These are phyloP conservation scores for Epicauta chinensis DNA, from an alignment of 1,140 invertebrate species.

Conservation along the genomic window DNA sequence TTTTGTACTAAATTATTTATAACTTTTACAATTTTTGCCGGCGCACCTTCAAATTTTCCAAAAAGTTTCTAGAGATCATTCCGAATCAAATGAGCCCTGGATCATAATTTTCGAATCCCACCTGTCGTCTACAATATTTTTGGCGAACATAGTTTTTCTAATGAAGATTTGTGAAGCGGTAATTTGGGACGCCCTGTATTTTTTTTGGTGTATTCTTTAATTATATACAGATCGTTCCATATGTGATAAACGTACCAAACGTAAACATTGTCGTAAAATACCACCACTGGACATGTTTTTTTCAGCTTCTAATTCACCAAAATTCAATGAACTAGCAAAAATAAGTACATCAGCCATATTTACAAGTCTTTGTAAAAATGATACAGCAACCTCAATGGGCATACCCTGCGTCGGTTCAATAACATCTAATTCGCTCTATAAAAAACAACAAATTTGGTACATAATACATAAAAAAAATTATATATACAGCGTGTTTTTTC, in stretches of 20 bases:
- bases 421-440: conserved; percentile 94
- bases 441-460: conserved; percentile 6
- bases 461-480: neutral
- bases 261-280: conserved; percentile 91
- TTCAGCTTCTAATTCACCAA: conserved; percentile 95
- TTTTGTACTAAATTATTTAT: too few species aligned
- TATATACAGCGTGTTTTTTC: too few species aligned
- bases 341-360: conserved; percentile 98
- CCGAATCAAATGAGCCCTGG: too few species aligned
- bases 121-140: too few species aligned
- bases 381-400: conserved; percentile 95
- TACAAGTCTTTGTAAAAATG: conserved; percentile 92
- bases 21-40: too few species aligned
- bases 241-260: conserved; percentile 67
- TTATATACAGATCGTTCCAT: neutral
- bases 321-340: conserved; percentile 95
- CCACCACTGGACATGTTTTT: conserved; percentile 99
- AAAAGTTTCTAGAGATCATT: too few species aligned
- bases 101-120: too few species aligned
- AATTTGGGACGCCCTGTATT: too few species aligned
- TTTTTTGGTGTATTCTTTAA: neutral
- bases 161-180: too few species aligned
- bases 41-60: too few species aligned
- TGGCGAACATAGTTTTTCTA: too few species aligned
- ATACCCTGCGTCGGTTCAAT: conserved; percentile 98